These are phyloP conservation scores for Eudyptes chrysolophus DNA, from an alignment of 2,113 vertebrate species.

Conservation along the genomic window DNA sequence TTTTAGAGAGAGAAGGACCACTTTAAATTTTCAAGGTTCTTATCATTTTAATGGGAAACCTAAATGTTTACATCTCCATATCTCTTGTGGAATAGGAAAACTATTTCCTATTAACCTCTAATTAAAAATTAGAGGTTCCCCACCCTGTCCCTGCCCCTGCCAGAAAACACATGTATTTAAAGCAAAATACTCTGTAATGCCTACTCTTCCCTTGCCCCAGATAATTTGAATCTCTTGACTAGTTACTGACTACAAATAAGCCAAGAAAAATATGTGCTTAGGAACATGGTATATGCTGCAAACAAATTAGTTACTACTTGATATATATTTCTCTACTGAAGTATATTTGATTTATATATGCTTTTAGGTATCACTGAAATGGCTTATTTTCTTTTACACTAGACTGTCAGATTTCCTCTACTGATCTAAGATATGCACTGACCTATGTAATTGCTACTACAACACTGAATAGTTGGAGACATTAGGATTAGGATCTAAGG, in stretches of 20 bases:
- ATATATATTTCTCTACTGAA: background rate
- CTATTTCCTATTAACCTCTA: background rate
- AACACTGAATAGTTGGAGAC: background rate
- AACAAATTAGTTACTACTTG: background rate
- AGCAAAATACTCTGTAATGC: background rate
- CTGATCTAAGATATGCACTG: background rate
- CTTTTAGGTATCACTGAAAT: background rate
- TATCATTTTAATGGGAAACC: background rate
- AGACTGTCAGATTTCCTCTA: background rate
- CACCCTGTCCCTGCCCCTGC: accelerated
- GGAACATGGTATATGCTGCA: background rate
- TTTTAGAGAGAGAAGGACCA: background rate
- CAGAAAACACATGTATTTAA: background rate
- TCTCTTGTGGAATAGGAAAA: background rate
- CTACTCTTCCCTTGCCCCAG: accelerated
- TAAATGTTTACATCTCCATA: background rate
- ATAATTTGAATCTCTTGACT: background rate
- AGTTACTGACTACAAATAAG: background rate
- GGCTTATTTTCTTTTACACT: background rate
- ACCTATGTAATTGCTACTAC: background rate
- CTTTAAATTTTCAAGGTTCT: background rate
- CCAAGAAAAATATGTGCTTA: background rate
- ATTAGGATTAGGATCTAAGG: background rate
- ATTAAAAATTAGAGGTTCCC: background rate
- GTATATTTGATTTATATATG: background rate